Percentiles rank a stretch among this genome's conserved stretches.
These are phyloP conservation scores for Promerops cafer DNA, from an alignment of 2,113 vertebrate genomes.

Conservation along the genomic window DNA sequence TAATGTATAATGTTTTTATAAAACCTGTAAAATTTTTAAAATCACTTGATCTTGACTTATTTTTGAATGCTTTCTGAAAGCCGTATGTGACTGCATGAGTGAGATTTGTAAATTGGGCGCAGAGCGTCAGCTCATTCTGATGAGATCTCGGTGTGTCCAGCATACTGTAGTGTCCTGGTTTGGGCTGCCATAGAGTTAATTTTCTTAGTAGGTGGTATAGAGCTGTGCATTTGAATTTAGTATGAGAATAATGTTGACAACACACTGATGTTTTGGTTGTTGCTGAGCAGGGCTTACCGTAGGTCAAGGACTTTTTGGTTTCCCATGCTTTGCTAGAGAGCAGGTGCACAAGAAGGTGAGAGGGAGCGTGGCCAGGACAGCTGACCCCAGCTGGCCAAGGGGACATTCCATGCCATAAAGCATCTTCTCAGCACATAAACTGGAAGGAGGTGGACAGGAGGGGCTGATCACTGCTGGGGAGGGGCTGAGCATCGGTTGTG, in stretches of 20 bases:
- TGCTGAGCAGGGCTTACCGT: not conserved
- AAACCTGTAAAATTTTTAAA: constrained; percentile 39
- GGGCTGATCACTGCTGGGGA: not conserved
- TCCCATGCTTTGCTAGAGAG: not conserved
- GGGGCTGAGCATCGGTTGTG: accelerated
- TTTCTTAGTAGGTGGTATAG: not conserved
- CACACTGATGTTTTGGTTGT: not conserved
- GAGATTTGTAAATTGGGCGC: not conserved
- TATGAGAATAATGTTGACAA: not conserved
- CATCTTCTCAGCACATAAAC: not conserved
- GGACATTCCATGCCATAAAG: not conserved
- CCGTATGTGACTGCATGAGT: accelerated
- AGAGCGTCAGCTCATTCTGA: not conserved
- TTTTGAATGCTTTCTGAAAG: not conserved
- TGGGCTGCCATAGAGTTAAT: not conserved
- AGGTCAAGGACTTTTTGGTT: not conserved
- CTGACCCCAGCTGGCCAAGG: not conserved
- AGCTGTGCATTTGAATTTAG: not conserved
- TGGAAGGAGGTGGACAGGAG: not conserved
- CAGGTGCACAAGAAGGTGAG: not conserved
- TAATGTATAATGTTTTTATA: constrained; percentile 59
- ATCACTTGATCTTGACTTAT: not conserved
- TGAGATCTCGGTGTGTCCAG: not conserved
- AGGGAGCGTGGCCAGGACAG: not conserved
- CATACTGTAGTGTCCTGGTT: not conserved